Evolutionary conservation across 1,140 invertebrate genomes (phyloP), one percentile per base, ranked within the genome.

Genomic region (Dendroctonus ponderosae): DNA sequence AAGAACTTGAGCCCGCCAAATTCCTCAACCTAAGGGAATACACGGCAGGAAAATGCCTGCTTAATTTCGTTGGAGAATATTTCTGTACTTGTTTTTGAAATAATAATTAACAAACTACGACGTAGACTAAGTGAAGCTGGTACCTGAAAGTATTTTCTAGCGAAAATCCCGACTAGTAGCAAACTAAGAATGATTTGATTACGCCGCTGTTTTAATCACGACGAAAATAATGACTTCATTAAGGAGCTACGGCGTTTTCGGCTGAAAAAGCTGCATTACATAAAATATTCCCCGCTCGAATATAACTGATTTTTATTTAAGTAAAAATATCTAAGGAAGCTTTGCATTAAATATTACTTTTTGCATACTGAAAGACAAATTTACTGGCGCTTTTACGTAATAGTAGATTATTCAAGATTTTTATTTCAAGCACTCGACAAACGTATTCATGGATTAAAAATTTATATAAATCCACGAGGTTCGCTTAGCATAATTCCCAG

Each of bases 401-500:
- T 14, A 6, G 48, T 12, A 14, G 7, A 50, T 50, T 12, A 49
- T 60, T 49, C 14, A 38, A 11, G 7, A 12, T 60, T 60, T 49
- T 12, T 15, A 37, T 14, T 6, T 7, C 8, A 11, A 60, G 15
- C 9, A 49, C 43, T 39, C 43, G 58, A 60, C 49, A 60, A 60
- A 44, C 46, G 58, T 51, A 62, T 51, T 62, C 59, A 52, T 42
- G 40, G 48, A 62, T 62, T 62, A 62, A 62, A 52, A 51, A 62
- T 62, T 62, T 52, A 62, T 51, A 52, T 38, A 62, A 62, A 52
- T 60, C 44, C 59, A 26, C 59, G 48, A n/a, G 44, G 11, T 15
- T 62, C 49, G 59, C 49, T 62, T 52, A 62, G 26, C 48, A 62
- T 62, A 62, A 62, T 62, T 51, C 39, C 59, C 59, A 62, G 48